Conservation (phyloP, 2,797 vertebrate genomes). For the Mycteria americana region DNA sequence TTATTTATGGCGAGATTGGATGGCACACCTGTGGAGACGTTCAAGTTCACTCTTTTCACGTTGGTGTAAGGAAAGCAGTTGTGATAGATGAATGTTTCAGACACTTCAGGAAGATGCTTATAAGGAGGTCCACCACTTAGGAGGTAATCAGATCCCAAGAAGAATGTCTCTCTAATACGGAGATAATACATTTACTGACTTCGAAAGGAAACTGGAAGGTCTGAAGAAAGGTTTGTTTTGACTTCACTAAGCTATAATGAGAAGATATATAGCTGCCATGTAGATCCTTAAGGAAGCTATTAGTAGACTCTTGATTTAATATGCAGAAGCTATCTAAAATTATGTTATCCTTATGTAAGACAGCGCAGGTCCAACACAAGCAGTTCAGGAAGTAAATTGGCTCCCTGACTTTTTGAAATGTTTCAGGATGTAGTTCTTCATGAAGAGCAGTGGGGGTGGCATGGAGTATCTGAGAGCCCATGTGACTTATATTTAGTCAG, state of each 20-base stretch:
- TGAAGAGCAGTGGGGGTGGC: neutral
- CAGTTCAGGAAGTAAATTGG: neutral
- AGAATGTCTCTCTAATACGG: neutral
- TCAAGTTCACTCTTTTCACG: neutral
- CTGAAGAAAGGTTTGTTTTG: neutral
- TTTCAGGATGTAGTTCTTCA: neutral
- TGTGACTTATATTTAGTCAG: neutral
- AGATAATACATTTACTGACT: neutral
- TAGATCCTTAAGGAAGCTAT: neutral
- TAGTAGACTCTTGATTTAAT: neutral
- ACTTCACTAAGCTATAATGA: neutral
- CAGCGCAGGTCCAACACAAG: neutral
- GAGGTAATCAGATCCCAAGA: neutral
- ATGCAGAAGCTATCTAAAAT: neutral
- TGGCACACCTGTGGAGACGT: neutral
- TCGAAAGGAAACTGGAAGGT: neutral
- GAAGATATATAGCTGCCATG: neutral
- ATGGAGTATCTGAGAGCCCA: neutral
- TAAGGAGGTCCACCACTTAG: neutral
- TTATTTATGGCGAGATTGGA: neutral
- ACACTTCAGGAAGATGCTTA: neutral
- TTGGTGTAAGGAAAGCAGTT: neutral
- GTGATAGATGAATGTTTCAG: neutral
- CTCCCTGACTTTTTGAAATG: neutral
- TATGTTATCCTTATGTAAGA: neutral